Conservation (phyloP, 1,140 invertebrate genomes). For the Frieseomelitta varia region DNA sequence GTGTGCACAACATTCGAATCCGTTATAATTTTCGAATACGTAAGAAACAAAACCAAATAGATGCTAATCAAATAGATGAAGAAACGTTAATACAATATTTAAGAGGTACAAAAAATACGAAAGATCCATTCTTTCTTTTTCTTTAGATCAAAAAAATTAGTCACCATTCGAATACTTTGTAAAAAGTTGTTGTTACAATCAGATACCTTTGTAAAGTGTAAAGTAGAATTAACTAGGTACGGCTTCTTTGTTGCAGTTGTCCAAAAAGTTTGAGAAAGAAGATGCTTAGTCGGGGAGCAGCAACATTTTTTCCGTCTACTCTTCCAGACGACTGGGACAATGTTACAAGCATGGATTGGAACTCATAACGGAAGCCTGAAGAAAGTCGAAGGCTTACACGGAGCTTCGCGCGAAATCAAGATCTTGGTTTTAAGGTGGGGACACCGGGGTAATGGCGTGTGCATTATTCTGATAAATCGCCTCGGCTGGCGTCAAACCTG, state of each 20-base stretch:
- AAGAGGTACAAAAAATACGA: too few relatives aligned
- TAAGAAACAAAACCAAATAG: too few relatives aligned
- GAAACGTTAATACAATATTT: too few relatives aligned
- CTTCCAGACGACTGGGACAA: constrained; percentile 37
- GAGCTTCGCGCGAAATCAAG: constrained; percentile 66
- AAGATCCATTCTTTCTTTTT: too few relatives aligned
- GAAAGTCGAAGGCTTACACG: constrained; percentile 65
- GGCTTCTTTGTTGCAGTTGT: neutral
- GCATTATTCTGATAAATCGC: constrained; percentile 74
- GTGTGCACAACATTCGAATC: too few relatives aligned
- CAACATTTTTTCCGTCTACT: neutral
- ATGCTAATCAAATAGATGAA: too few relatives aligned
- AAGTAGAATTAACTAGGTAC: neutral
- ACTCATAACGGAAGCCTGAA: constrained; percentile 57
- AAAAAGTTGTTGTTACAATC: neutral
- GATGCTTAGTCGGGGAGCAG: neutral
- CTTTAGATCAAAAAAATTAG: too few relatives aligned
- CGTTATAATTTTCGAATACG: too few relatives aligned
- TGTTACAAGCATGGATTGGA: constrained; percentile 55
- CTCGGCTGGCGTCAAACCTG: constrained; percentile 68
- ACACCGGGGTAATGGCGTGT: constrained; percentile 71
- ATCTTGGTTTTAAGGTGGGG: constrained; percentile 67
- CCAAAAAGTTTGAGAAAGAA: neutral
- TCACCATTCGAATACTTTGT: too few relatives aligned
- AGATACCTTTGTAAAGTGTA: neutral